Evolutionary conservation across 2,888 invertebrate genomes (phyloP).

Genomic region (Tiphia femorata): DNA sequence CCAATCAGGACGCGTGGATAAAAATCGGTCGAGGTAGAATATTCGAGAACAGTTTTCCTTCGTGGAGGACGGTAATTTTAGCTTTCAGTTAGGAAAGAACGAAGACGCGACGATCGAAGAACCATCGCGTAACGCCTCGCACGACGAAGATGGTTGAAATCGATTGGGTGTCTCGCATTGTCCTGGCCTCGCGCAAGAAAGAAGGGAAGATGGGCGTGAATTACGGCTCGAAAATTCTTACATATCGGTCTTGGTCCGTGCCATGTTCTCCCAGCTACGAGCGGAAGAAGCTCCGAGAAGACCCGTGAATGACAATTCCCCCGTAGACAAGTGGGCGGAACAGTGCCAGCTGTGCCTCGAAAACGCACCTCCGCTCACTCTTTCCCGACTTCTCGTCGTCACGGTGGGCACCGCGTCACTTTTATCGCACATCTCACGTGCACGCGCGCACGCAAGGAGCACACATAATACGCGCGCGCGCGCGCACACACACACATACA

Average conservation of each 20-base stretch:
- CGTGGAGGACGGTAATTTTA: too few species aligned
- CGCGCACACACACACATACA: too few species aligned
- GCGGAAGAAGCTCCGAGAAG: slow-evolving; percentile 47
- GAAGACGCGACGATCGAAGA: not conserved
- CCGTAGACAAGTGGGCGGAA: slow-evolving; percentile 57
- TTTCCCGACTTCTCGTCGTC: slow-evolving; percentile 48
- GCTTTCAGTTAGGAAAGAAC: not conserved
- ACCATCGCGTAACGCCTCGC: not conserved
- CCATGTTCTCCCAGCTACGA: slow-evolving; percentile 57
- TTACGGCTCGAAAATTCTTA: slow-evolving; percentile 38
- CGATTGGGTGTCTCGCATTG: too few species aligned
- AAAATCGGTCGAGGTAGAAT: too few species aligned
- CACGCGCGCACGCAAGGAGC: too few species aligned
- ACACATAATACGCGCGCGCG: too few species aligned
- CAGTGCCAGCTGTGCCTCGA: slow-evolving; percentile 67
- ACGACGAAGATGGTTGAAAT: too few species aligned
- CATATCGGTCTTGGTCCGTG: slow-evolving; percentile 50
- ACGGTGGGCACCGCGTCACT: slow-evolving; percentile 38
- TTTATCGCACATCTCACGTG: slow-evolving; percentile 50
- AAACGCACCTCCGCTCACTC: slow-evolving; percentile 54
- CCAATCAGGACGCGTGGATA: too few species aligned
- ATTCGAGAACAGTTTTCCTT: too few species aligned
- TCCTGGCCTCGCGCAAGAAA: too few species aligned
- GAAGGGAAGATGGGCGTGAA: not conserved
- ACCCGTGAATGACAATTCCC: slow-evolving; percentile 46